Conservation (phyloP, 1,140 invertebrate genomes). For the Drosophila sp. region DNA sequence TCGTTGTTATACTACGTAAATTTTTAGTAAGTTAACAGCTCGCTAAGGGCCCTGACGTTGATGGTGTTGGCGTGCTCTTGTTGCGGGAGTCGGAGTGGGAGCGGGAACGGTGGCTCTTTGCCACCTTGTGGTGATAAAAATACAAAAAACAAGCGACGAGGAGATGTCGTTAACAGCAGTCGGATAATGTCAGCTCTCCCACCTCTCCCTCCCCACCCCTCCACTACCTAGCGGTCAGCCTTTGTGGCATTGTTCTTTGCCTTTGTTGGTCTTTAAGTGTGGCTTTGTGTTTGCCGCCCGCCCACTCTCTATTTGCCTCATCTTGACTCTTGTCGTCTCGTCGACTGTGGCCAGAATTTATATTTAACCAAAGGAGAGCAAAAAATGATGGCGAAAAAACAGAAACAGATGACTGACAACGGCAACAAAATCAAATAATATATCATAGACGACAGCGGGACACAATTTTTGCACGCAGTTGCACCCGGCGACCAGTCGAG, state of each 20-base stretch:
- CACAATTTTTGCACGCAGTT: constrained; percentile 71
- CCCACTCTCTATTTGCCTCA: not conserved
- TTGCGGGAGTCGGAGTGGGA: not conserved
- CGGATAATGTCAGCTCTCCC: constrained; percentile 21
- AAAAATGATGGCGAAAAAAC: constrained; percentile 15
- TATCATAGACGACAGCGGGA: constrained; percentile 57
- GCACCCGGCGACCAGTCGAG: constrained; percentile 50
- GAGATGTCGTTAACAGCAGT: constrained; percentile 17
- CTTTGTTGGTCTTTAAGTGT: constrained; percentile 17
- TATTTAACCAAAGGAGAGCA: constrained; percentile 3
- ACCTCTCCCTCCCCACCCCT: not conserved
- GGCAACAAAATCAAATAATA: constrained; percentile 51
- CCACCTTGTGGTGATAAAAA: not conserved
- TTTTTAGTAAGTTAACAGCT: constrained; percentile 62
- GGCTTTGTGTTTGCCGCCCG: not conserved
- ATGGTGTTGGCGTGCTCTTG: constrained; percentile 27
- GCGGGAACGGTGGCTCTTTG: not conserved
- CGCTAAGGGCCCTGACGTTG: constrained; percentile 36
- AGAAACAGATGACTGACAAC: constrained; percentile 3
- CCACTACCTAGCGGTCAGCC: not conserved
- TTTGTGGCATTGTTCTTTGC: constrained; percentile 4
- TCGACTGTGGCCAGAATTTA: constrained; percentile 7
- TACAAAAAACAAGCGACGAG: not conserved
- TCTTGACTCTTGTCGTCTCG: not conserved
- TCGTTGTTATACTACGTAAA: constrained; percentile 42